Base-by-base conservation (phyloP, 2,113 vertebrate genomes). In the Laticauda colubrina region DNA sequence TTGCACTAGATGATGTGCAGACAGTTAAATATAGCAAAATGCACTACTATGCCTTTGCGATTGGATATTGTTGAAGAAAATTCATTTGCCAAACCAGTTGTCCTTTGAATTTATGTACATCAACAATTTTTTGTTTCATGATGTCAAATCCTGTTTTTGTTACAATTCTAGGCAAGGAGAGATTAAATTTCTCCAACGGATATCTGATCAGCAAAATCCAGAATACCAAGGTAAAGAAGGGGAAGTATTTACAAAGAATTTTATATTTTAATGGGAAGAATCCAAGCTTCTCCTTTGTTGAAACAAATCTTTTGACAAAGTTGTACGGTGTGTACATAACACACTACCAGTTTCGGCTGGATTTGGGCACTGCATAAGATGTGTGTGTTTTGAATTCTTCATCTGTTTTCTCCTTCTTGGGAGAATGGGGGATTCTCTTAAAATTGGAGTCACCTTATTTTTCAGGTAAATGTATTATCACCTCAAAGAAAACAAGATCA, bases 201-300 rank as follows among this genome's bases (percentile, higher is more conserved):
- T 3, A 59, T 59, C 23, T 10, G 57, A 69, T 5, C 61, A 69
- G 29, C 61, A 69, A 34, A 34, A 94, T 96, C 94, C 96, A 94
- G 59, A 75, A 51, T 90, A 20, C 43, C 23, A 26, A 88, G 14
- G 39, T 5, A 34, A 9, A 29, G n/a, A 69, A 34, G n/a, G 18
- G 51, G 48, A 20, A 81, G 15, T 45, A 69, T 81, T n/a, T 69
- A 69, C 0, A 4, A 69, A 69, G 61, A 69, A 14, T 14, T 34
- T 59, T 69, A 3, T 75, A 7, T 34, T 75, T 34, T 81, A 43
- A 0, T 81, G 34, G 34, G 3, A 34, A 51, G 34, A 8, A 81
- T 39, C 18, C 3, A 39, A 21, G 1, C 7, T 81, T 43, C 34
- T 21, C 34, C 18, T 81, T 81, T 21, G 34, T 20, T 43, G 18